Percentiles rank a stretch among this genome's conserved stretches.
These are phyloP conservation scores for Agriopis aurantiaria DNA, from an alignment of 2,888 invertebrate species.

Conservation along the genomic window DNA sequence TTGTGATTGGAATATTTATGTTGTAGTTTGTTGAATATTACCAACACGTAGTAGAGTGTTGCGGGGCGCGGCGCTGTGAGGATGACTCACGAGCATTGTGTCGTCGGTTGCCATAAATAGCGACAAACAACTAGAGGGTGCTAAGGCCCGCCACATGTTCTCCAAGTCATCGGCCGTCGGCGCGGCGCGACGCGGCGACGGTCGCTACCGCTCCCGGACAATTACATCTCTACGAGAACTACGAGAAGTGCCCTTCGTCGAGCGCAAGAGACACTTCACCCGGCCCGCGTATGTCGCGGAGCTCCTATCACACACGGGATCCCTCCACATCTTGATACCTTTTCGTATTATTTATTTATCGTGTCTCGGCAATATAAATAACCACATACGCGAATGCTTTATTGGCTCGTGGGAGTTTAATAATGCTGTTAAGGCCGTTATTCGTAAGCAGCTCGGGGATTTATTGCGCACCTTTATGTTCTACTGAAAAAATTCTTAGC, in stretches of 20 bases:
- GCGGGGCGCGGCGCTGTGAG: slow-evolving; percentile 49
- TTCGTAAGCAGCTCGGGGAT: slow-evolving; percentile 35
- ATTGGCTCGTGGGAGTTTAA: slow-evolving; percentile 59
- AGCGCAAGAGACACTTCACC: slow-evolving; percentile 60
- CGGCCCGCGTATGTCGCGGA: slow-evolving; percentile 62
- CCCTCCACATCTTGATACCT: slow-evolving; percentile 48
- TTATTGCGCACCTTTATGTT: slow-evolving; percentile 40
- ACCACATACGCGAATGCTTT: slow-evolving; percentile 52
- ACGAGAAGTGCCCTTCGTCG: slow-evolving; percentile 69
- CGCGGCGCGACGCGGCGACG: slow-evolving; percentile 28
- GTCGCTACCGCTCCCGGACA: slow-evolving; percentile 60
- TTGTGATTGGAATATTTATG: slow-evolving; percentile 62
- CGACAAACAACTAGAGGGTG: slow-evolving; percentile 64
- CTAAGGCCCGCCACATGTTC: slow-evolving; percentile 58
- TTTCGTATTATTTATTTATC: slow-evolving; percentile 49
- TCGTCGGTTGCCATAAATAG: slow-evolving; percentile 74
- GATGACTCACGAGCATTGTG: slow-evolving; percentile 72
- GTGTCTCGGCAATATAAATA: slow-evolving; percentile 50
- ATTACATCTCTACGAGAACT: slow-evolving; percentile 71
- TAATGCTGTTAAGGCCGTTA: slow-evolving; percentile 53
- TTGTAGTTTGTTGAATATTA: slow-evolving; percentile 60
- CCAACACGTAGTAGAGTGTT: slow-evolving; percentile 55
- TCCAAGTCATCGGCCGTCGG: slow-evolving; percentile 55
- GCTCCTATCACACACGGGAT: slow-evolving; percentile 56
- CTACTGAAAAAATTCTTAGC: slow-evolving; percentile 12